These are phyloP conservation scores for Coelopa frigida DNA, from an alignment of 1,140 invertebrate species.

Conservation along the genomic window DNA sequence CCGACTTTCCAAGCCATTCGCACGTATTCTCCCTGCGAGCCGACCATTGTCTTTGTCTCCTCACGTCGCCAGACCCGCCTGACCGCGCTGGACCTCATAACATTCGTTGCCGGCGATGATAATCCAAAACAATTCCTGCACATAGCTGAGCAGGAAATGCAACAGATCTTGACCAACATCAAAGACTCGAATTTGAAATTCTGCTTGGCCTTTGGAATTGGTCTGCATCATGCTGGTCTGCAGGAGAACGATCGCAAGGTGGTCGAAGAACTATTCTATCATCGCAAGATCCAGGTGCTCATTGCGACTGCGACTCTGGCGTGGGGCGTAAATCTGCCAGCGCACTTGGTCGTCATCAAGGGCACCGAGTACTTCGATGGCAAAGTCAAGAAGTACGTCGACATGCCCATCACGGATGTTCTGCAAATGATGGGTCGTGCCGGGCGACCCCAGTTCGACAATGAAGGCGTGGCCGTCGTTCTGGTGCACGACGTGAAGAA, in stretches of 20 bases:
- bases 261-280: constrained; percentile 93
- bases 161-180: constrained; percentile 65
- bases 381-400: constrained; percentile 92
- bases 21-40: constrained; percentile 84
- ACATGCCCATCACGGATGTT: constrained; percentile 98
- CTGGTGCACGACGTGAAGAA: constrained; percentile 98
- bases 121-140: constrained; percentile 94
- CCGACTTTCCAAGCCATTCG: constrained; percentile 95
- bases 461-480: constrained; percentile 91
- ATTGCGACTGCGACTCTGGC: constrained; percentile 96
- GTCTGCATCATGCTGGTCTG: constrained; percentile 94
- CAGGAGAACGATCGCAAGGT: constrained; percentile 84
- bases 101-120: constrained; percentile 82
- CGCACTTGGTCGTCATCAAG: constrained; percentile 60
- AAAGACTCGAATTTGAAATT: constrained; percentile 89
- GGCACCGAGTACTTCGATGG: constrained; percentile 99
- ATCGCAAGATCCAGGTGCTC: constrained; percentile 96
- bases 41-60: constrained; percentile 93
- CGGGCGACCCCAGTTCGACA: constrained; percentile 90
- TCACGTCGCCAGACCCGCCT: constrained; percentile 95
- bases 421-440: constrained; percentile 99
- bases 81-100: constrained; percentile 94
- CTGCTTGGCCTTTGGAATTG: constrained; percentile 94
- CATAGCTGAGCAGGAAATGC: constrained; percentile 79
- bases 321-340: constrained; percentile 99